Base-by-base conservation (phyloP, 2,797 vertebrate genomes). In the Hoplostethus atlanticus region DNA sequence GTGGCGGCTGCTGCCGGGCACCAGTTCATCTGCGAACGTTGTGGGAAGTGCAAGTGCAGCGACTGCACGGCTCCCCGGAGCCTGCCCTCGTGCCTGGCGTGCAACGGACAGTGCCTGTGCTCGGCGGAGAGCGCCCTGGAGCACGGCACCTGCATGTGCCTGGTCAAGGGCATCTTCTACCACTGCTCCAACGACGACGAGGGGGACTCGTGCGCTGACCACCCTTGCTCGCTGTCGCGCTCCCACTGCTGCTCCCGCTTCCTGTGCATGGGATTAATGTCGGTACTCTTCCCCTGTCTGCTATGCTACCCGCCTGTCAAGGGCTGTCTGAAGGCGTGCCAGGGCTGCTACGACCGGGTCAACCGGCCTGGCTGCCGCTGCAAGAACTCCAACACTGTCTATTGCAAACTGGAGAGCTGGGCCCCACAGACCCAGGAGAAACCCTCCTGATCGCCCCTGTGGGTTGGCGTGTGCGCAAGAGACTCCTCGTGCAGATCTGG, bases 351-450 rank as follows among this genome's bases (percentile, higher is more conserved):
- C 12, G 97, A 99, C 93, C 94, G 94, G 64, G 62, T 96, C 65
- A 95, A 94, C 80, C 92, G 97, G 73, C 97, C 98, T 0, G 97
- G 98, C 36, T 99, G 98, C 91, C 94, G 98, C 62, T 99, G 98
- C 93, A 97, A 97, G 93, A 98, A 97, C 96, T 98, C 97, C 87
- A 98, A 98, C 94, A 96, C 97, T 2, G 98, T 99, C 80, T 98
- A 98, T 91, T 97, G 98, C 91, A 98, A 97, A 94, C 96, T 98
- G 95, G 96, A 98, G 93, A 96, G 94, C 93, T 97, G 96, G 94
- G 82, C 86, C 60, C 80, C 84, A 63, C 90, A 84, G 83, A 79
- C 36, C 64, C 96, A 93, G 91, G 96, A 95, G 54, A 99, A 99
- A 76, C 96, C 95, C 6, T 98, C 96, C 91, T 99, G 97, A 99